A percentile compares a stretch with the other conserved stretches of the same genome.
Evolutionary conservation across 2,888 invertebrate genomes (phyloP).

Genomic region (Sericinus montela): DNA sequence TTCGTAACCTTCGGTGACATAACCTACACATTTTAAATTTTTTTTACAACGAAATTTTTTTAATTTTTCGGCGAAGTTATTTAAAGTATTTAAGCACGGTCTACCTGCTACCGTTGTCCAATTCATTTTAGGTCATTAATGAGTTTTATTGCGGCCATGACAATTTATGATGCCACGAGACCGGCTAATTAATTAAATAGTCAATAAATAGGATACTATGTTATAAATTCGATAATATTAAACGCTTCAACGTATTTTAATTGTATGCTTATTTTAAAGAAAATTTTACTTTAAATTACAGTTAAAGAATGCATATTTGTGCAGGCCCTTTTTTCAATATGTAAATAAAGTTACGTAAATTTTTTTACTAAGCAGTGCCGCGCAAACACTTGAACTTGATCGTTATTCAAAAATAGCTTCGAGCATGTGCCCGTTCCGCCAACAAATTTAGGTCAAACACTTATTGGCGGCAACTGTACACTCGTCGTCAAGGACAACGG

Average conservation of each 20-base stretch:
- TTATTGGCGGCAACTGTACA: conserved; percentile 61
- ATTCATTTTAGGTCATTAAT: conserved; percentile 71
- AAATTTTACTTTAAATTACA: too few species aligned
- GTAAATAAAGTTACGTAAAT: too few species aligned
- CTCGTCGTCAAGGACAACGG: conserved; percentile 55
- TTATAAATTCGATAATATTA: conserved; percentile 24
- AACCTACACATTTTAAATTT: too few species aligned
- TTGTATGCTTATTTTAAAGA: not conserved
- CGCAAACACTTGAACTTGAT: conserved; percentile 55
- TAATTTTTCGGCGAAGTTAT: conserved; percentile 54
- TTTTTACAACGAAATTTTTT: conserved; percentile 47
- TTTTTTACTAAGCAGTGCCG: not conserved
- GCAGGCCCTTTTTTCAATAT: too few species aligned
- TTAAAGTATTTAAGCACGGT: conserved; percentile 39
- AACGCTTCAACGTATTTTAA: conserved; percentile 23
- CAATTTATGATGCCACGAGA: conserved; percentile 52
- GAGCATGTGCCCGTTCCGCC: conserved; percentile 36
- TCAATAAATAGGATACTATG: conserved; percentile 50
- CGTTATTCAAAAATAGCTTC: conserved; percentile 61
- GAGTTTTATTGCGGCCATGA: conserved; percentile 56
- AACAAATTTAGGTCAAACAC: conserved; percentile 68
- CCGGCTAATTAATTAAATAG: conserved; percentile 64
- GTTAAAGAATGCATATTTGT: too few species aligned
- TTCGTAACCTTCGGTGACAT: conserved; percentile 37
- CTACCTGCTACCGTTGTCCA: conserved; percentile 69